A percentile compares a stretch with the other conserved stretches of the same genome.
phyloP scores from a whole-genome alignment of 2,888 invertebrate genomes.

The Hylaea fasciaria region DNA sequence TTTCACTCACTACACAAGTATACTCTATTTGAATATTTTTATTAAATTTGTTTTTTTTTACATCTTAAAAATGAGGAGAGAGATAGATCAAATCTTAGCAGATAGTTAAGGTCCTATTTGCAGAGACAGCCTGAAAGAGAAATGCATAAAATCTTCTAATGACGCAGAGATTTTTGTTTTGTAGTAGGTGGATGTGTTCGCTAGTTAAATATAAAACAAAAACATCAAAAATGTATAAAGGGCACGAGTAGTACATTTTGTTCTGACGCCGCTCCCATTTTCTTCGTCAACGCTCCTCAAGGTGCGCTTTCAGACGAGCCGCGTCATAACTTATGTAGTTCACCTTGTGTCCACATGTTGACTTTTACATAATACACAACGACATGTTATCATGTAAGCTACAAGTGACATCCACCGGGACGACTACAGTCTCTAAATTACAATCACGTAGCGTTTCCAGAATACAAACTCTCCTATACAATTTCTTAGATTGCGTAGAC shows the following conservation, averaged over 20 bases:
- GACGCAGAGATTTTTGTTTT: too few relatives aligned
- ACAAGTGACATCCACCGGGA: conserved; percentile 30
- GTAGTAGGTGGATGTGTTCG: too few relatives aligned
- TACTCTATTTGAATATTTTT: too few relatives aligned
- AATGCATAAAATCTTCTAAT: too few relatives aligned
- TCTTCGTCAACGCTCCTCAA: conserved; percentile 49
- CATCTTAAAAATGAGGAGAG: too few relatives aligned
- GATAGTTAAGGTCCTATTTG: not conserved
- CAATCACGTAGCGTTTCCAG: conserved; percentile 8
- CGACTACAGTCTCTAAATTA: conserved; percentile 5
- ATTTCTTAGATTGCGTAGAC: conserved; percentile 6
- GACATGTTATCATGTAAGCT: conserved; percentile 34
- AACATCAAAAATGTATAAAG: not conserved
- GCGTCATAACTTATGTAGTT: conserved; percentile 46
- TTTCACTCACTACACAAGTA: too few relatives aligned
- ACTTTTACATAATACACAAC: conserved; percentile 27
- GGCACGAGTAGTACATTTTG: conserved; percentile 36
- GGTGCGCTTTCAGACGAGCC: conserved; percentile 43
- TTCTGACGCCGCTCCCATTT: conserved; percentile 42
- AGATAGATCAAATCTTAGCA: not conserved
- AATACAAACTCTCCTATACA: conserved; percentile 16
- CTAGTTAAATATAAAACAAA: not conserved
- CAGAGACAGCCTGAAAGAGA: too few relatives aligned
- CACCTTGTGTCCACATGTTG: conserved; percentile 41
- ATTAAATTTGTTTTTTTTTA: too few relatives aligned